A percentile compares a stretch with the other conserved stretches of the same genome.
Evolutionary conservation across 2,888 invertebrate species (phyloP).

Genomic region (Calameuta filiformis): DNA sequence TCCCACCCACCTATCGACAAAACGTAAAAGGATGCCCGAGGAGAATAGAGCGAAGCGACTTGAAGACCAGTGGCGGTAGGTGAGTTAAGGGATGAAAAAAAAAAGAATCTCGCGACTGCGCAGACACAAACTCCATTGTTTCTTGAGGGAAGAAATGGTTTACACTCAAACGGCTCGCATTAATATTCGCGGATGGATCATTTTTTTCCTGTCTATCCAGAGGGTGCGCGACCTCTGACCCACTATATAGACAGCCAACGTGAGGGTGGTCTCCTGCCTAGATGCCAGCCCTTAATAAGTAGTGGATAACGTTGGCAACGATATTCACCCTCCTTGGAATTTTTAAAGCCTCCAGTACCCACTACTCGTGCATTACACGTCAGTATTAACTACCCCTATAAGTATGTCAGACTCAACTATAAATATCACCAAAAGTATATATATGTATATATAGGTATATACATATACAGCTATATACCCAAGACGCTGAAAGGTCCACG

Average conservation of each 20-base stretch:
- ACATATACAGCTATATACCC: neutral
- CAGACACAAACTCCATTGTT: constrained; percentile 23
- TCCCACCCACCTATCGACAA: neutral
- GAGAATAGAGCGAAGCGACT: neutral
- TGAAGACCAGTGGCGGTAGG: neutral
- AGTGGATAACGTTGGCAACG: neutral
- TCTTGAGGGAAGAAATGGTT: constrained; percentile 25
- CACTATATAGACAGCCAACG: neutral
- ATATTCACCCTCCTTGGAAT: neutral
- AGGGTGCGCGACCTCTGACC: neutral
- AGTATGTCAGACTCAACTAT: neutral
- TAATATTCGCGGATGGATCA: constrained; percentile 19
- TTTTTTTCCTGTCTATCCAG: neutral
- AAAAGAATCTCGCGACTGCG: neutral
- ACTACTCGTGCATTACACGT: neutral
- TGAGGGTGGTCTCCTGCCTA: neutral
- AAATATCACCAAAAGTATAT: neutral
- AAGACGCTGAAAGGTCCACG: neutral
- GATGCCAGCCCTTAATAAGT: neutral
- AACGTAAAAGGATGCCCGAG: neutral
- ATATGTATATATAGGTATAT: neutral
- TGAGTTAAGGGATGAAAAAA: neutral
- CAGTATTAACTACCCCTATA: neutral
- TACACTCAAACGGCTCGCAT: constrained; percentile 29
- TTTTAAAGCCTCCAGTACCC: neutral